Conservation (phyloP, 2,888 invertebrate species). For the Troilus luridus region DNA sequence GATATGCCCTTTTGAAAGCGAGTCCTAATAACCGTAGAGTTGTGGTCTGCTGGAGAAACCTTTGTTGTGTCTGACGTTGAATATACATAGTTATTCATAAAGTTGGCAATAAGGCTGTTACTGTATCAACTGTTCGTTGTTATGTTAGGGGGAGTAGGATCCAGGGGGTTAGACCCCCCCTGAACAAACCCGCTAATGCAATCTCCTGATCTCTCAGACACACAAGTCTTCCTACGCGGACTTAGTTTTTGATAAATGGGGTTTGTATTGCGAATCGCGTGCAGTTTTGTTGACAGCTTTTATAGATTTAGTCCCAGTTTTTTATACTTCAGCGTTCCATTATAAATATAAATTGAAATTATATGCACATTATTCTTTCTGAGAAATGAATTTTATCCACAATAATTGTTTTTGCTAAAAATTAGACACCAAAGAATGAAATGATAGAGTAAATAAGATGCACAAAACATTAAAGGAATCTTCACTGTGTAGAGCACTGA, state of each 20-base stretch:
- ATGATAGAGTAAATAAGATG: no score
- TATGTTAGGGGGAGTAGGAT: background rate
- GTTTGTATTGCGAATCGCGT: background rate
- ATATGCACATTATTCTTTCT: background rate
- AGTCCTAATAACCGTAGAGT: background rate
- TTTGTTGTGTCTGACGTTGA: conserved; percentile 34
- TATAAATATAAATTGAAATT: background rate
- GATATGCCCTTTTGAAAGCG: background rate
- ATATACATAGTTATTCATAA: conserved; percentile 35
- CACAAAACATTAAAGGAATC: no score
- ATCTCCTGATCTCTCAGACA: background rate
- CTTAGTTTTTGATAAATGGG: conserved; percentile 1
- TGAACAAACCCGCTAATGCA: background rate
- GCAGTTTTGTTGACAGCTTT: background rate
- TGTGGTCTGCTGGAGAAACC: background rate
- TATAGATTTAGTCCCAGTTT: background rate
- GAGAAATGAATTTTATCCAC: no score
- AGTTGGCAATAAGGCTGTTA: background rate
- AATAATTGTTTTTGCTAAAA: no score
- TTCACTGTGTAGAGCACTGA: no score
- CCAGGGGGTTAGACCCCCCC: no score
- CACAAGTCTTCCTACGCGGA: background rate
- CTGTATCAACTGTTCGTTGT: background rate
- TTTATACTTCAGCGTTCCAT: background rate
- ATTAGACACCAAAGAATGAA: no score